phyloP scores from a whole-genome alignment of 92 coral and sea anemone species.

The Siderastrea siderea region DNA sequence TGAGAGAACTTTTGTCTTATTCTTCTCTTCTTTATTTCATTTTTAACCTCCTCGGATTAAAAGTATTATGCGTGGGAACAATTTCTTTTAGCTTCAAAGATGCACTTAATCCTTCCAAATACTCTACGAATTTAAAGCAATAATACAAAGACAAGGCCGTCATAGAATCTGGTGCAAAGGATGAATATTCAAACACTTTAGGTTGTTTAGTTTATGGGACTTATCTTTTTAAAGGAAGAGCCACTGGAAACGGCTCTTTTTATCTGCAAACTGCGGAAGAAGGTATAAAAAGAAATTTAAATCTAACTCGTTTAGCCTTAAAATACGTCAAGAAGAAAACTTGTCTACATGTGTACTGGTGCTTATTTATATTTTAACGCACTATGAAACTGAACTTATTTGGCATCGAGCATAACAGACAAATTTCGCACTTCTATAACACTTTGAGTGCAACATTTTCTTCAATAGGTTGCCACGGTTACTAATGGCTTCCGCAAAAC shows the following conservation, averaged over 20 bases:
- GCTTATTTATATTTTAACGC: neutral
- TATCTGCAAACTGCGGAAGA: neutral
- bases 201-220: neutral
- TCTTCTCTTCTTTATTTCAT: neutral
- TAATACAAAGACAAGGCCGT: neutral
- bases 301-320: neutral
- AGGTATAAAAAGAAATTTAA: neutral
- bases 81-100: neutral
- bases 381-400: neutral
- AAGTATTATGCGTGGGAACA: neutral
- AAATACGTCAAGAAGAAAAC: neutral
- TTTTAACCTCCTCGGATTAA: neutral
- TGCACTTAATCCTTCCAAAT: constrained; percentile 4
- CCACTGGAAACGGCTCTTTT: neutral
- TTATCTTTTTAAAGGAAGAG: neutral
- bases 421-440: neutral
- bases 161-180: neutral
- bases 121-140: neutral
- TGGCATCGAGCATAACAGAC: neutral
- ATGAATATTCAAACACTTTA: neutral
- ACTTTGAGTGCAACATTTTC: neutral
- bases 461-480: neutral
- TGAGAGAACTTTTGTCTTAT: neutral
- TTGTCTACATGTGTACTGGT: neutral
- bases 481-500: neutral